Base-by-base conservation (phyloP, 2,888 invertebrate genomes). In the Liposcelis brunnea region DNA sequence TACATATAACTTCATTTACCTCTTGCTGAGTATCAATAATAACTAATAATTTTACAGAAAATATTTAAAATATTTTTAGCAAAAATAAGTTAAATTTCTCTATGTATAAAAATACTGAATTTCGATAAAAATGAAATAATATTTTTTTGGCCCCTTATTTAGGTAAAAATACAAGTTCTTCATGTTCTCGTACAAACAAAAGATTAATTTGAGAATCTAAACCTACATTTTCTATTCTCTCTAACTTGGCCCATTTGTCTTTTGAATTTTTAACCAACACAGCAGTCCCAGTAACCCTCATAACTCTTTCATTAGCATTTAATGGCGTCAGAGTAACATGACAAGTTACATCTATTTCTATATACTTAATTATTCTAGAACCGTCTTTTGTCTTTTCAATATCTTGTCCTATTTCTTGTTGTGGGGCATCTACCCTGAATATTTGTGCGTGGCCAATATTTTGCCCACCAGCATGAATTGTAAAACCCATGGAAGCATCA, bases 251-350 rank as follows among this genome's bases (percentile, higher is more conserved):
- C 32, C 62, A 60, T 2, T 66, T 58, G 50, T 67, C 47, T 18
- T 47, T 47, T 0, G 75, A 72, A 38, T 72, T 71, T 54, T 76
- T 77, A 45, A 72, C 66, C 2, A 77, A 67, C 1, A 77, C 61
- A 0, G 78, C 79, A 11, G 74, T 69, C 37, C 78, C 79, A 10
- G 75, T 76, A 3, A 79, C 76, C 54, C 75, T 67, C 74, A 77
- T 75, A 1, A 74, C 62, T 52, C 75, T 72, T 26, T 72, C 71
- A 53, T 74, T 68, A 1, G 66, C 67, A 55, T 72, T 67, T 2
- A 66, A 70, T 1, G 70, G 38, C 1, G 70, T 68, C 47, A 78
- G 58, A 53, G 70, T 71, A 37, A 78, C 70, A 55, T 77, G 73
- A 54, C 79, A 79, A 11, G 73, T 75, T 35, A 78, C 75, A 52